phyloP scores from a whole-genome alignment of 2,113 vertebrate genomes.

The Circaetus gallicus region DNA sequence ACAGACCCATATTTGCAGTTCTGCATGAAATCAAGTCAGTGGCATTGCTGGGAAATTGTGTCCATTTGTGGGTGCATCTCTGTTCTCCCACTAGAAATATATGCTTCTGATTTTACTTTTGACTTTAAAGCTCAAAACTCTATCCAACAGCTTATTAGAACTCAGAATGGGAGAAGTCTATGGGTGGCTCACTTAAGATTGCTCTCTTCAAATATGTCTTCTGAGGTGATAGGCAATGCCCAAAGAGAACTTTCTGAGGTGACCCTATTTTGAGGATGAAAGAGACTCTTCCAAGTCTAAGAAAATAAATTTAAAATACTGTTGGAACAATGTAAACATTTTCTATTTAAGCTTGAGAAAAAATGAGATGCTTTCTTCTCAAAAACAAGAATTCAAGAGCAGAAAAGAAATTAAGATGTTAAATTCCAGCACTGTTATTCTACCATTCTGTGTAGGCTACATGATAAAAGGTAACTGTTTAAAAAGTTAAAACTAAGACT shows the following conservation, averaged over 20 bases:
- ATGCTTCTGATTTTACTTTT: background rate
- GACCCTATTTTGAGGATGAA: background rate
- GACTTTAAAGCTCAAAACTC: background rate
- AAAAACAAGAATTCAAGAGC: background rate
- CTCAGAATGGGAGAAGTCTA: background rate
- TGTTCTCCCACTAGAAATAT: background rate
- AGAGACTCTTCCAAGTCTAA: background rate
- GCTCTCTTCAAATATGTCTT: background rate
- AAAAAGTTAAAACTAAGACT: background rate
- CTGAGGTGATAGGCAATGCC: background rate
- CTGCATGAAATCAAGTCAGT: background rate
- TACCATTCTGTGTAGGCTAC: background rate
- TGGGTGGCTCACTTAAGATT: background rate
- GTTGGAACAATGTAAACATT: background rate
- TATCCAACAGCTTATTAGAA: background rate
- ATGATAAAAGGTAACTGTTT: background rate
- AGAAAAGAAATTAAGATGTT: background rate
- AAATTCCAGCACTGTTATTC: background rate
- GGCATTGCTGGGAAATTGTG: background rate
- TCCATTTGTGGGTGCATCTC: background rate
- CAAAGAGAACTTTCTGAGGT: background rate
- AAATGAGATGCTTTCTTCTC: background rate
- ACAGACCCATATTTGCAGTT: background rate
- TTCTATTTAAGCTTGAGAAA: background rate
- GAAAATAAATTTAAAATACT: background rate